A percentile compares a stretch with the other conserved stretches of the same genome.
phyloP scores from a whole-genome alignment of 2,113 vertebrate genomes.

The Spheniscus mendiculus region DNA sequence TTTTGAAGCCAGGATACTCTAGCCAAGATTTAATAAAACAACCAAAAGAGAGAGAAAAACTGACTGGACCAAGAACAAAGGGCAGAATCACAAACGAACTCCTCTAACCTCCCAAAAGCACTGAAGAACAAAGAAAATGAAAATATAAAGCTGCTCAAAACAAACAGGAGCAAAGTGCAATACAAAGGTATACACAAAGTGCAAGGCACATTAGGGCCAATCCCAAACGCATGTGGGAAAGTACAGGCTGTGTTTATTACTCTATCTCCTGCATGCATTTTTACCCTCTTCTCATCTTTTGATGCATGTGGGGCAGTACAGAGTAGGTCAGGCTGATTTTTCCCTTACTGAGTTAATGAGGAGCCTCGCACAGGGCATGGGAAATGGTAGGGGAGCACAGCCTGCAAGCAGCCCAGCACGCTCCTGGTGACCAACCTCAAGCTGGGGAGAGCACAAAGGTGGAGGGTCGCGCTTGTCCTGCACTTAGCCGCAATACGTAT shows the following conservation, averaged over 20 bases:
- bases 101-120: neutral
- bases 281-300: neutral
- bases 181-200: neutral
- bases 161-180: constrained; percentile 11
- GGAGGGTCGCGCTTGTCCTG: neutral
- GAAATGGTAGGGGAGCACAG: neutral
- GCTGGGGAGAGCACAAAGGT: neutral
- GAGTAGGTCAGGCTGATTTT: neutral
- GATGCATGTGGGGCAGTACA: neutral
- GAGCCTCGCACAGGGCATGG: neutral
- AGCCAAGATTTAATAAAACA: constrained; percentile 49
- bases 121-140: constrained; percentile 30
- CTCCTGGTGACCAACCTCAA: neutral
- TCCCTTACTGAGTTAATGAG: neutral
- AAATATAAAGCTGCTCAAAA: constrained; percentile 21
- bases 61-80: constrained; percentile 22
- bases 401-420: neutral
- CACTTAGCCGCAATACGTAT: neutral
- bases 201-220: neutral
- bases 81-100: neutral
- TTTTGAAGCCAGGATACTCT: constrained; percentile 12
- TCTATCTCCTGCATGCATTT: neutral
- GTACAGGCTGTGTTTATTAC: neutral
- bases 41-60: constrained; percentile 14
- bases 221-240: neutral